Evolutionary conservation across 2,113 vertebrate genomes (phyloP), one percentile per base, ranked within the genome.

Genomic region (Beaufortia kweichowensis): DNA sequence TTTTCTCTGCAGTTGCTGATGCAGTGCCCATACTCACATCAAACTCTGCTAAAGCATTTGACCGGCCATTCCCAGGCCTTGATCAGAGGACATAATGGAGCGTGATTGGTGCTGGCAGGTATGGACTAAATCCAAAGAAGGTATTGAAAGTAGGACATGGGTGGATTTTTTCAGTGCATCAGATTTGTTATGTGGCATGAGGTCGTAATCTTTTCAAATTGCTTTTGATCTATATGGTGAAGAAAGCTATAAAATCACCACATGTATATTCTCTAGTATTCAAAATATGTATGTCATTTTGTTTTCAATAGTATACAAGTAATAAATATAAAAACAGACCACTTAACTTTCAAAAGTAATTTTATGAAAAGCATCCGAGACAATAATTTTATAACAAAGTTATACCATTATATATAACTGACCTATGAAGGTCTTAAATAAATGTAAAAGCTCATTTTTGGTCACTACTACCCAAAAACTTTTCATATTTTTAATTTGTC

Each of bases 1-100:
- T 89, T 87, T 92, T 89, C 86, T 82, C 84, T 73, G 80, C 86
- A 85, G 68, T 84, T 78, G 81, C 84, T 90, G 82, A 87, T 86
- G 88, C 86, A 81, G 82, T 83, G 89, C 84, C 86, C 87, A 86
- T 59, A 83, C 79, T 86, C 78, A 71, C 81, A 87, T 89, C 88
- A 86, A 87, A 89, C 81, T 81, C 79, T 67, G 82, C 85, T 87
- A 82, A 88, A 84, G 86, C 84, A 88, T 87, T 90, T 87, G 84
- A 87, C 87, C 79, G 80, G 77, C 48, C 81, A 85, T 85, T 86
- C 80, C 82, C 80, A 83, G 81, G 60, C 65, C 64, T 72, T 65
- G 65, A 71, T 81, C 85, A 85, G 83, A 84, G 71, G 78, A 73
- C 79, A 91, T 85, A 86, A 79, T 86, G 84, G 41, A 69, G 56